A percentile compares a stretch with the other conserved stretches of the same genome.
These are phyloP conservation scores for Temnopleurus reevesii DNA, from an alignment of 53 echinoderm and acorn worm species.

Conservation along the genomic window DNA sequence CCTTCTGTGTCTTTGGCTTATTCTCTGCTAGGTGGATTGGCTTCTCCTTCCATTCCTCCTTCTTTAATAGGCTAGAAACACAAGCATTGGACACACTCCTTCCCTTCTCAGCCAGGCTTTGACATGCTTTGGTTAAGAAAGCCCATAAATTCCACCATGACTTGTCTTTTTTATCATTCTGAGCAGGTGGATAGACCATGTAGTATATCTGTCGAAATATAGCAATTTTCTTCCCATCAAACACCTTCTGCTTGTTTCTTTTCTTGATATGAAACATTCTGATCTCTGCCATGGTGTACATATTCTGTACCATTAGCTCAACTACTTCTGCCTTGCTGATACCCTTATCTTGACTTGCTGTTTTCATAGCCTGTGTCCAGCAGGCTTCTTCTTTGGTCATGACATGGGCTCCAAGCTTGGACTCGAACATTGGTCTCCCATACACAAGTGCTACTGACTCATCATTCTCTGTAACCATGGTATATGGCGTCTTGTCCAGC, in stretches of 20 bases:
- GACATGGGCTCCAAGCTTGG: conserved; percentile 26
- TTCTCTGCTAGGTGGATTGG: too few relatives aligned
- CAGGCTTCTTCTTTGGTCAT: conserved; percentile 26
- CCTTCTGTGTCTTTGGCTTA: too few relatives aligned
- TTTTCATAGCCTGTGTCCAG: conserved; percentile 13
- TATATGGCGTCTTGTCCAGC: neutral
- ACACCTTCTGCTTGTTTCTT: neutral
- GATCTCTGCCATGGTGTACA: conserved; percentile 27
- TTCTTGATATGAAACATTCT: neutral
- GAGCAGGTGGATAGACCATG: neutral
- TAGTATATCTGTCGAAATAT: conserved; percentile 6
- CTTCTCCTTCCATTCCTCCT: too few relatives aligned
- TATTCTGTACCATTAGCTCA: conserved; percentile 25
- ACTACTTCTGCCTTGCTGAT: neutral
- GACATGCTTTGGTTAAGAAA: conserved; percentile 17
- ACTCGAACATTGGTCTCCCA: neutral
- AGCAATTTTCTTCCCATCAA: neutral
- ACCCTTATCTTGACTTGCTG: neutral
- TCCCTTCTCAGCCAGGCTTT: neutral
- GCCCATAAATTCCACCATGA: conserved; percentile 13
- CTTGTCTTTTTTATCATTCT: neutral
- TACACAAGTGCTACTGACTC: neutral
- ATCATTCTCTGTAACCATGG: neutral
- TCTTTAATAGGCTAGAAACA: too few relatives aligned
- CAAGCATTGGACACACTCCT: neutral